These are phyloP conservation scores for Morone chrysops DNA, from an alignment of 2,113 vertebrate species.

Conservation along the genomic window DNA sequence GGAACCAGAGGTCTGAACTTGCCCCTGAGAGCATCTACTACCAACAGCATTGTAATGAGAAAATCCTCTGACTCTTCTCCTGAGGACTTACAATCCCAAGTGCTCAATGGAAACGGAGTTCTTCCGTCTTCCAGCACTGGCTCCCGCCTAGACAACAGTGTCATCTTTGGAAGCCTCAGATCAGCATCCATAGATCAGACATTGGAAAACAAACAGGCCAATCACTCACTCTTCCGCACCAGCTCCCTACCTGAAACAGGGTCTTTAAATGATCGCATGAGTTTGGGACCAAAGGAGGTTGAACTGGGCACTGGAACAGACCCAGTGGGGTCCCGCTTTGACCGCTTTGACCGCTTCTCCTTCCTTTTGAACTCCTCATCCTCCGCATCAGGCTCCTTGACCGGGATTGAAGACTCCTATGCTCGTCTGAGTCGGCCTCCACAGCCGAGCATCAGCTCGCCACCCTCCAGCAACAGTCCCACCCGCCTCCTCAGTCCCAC, in stretches of 20 bases:
- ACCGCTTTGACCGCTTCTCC: slow-evolving; percentile 77
- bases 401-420: slow-evolving; percentile 32
- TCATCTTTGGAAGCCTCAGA: slow-evolving; percentile 85
- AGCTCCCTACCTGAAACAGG: slow-evolving; percentile 70
- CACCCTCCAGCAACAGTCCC: slow-evolving; percentile 51
- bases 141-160: slow-evolving; percentile 90
- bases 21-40: slow-evolving; percentile 3
- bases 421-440: slow-evolving; percentile 57
- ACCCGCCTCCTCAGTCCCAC: slow-evolving; percentile 57
- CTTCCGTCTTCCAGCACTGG: accelerated
- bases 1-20: slow-evolving; percentile 29
- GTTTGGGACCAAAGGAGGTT: background rate
- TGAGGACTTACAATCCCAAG: slow-evolving; percentile 67
- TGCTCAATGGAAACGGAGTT: slow-evolving; percentile 72
- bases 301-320: background rate
- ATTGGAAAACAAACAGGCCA: slow-evolving; percentile 52
- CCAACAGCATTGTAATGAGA: slow-evolving; percentile 72
- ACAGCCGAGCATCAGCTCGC: background rate
- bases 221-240: slow-evolving; percentile 51
- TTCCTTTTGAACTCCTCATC: slow-evolving; percentile 65
- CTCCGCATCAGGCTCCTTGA: slow-evolving; percentile 57
- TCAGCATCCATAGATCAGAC: slow-evolving; percentile 42
- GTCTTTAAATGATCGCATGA: slow-evolving; percentile 28
- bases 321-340: slow-evolving; percentile 29
- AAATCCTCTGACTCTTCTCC: slow-evolving; percentile 53